phyloP scores from a whole-genome alignment of 2,888 invertebrate genomes.

The Hyles lineata region DNA sequence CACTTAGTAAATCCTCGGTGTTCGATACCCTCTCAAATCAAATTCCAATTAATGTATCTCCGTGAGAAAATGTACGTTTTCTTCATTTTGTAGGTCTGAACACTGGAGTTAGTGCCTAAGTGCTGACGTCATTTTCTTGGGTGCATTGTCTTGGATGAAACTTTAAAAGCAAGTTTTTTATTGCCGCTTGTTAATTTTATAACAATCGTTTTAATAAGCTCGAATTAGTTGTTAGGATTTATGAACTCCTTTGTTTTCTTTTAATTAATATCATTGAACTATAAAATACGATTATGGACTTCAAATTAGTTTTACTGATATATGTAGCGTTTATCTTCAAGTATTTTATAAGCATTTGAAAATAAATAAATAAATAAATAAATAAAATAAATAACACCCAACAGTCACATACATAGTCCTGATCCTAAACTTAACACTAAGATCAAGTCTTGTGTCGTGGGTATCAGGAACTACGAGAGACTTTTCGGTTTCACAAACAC shows the following conservation, averaged over 20 bases:
- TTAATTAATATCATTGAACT: too few relatives aligned
- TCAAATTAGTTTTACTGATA: too few relatives aligned
- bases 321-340: too few relatives aligned
- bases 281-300: too few relatives aligned
- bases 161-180: neutral
- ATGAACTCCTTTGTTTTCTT: neutral
- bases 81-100: constrained; percentile 32
- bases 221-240: neutral
- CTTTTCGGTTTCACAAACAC: too few relatives aligned
- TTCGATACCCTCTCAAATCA: constrained; percentile 34
- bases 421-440: too few relatives aligned
- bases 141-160: constrained; percentile 10
- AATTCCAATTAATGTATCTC: constrained; percentile 49
- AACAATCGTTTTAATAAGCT: neutral
- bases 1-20: constrained; percentile 52
- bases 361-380: too few relatives aligned
- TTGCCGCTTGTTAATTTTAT: neutral
- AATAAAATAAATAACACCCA: too few relatives aligned
- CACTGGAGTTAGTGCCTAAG: neutral
- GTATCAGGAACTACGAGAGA: too few relatives aligned
- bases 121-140: constrained; percentile 12
- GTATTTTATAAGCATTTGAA: too few relatives aligned
- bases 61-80: constrained; percentile 38
- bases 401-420: too few relatives aligned
- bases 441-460: too few relatives aligned